Evolutionary conservation across 2,888 invertebrate species (phyloP).

Genomic region (Phengaris alcon): DNA sequence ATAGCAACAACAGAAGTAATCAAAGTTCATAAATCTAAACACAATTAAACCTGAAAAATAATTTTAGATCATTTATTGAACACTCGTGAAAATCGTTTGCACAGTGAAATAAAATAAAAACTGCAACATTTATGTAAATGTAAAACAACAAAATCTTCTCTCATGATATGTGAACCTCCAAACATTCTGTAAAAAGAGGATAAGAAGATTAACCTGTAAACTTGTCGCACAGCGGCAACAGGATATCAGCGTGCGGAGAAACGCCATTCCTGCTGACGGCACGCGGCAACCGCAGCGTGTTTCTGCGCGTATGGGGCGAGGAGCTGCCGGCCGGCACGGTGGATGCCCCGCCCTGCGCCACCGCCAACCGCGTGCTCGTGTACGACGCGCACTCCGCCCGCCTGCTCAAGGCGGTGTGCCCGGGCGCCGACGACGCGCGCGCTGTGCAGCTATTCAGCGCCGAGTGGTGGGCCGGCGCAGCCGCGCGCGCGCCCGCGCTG

Average conservation of each 20-base stretch:
- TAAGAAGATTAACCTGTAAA: too few relatives aligned
- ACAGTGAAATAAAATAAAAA: too few relatives aligned
- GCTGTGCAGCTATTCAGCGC: slow-evolving; percentile 89
- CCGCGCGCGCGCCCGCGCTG: slow-evolving; percentile 81
- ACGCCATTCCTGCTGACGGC: slow-evolving; percentile 90
- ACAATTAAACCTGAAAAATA: too few relatives aligned
- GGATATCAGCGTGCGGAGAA: slow-evolving; percentile 82
- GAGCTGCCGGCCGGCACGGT: slow-evolving; percentile 83
- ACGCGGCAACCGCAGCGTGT: slow-evolving; percentile 88
- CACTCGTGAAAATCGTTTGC: too few relatives aligned
- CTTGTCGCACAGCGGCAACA: slow-evolving; percentile 43
- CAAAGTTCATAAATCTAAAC: too few relatives aligned
- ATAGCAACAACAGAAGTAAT: too few relatives aligned
- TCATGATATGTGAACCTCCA: too few relatives aligned
- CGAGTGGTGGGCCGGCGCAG: slow-evolving; percentile 81
- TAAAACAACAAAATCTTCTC: too few relatives aligned
- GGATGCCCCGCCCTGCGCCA: slow-evolving; percentile 84
- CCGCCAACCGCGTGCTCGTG: slow-evolving; percentile 87
- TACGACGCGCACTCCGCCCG: slow-evolving; percentile 86
- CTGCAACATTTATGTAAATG: too few relatives aligned
- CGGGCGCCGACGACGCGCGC: slow-evolving; percentile 83
- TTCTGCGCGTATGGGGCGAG: slow-evolving; percentile 90
- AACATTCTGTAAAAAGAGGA: too few relatives aligned
- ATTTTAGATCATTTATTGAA: too few relatives aligned
- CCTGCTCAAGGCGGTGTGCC: slow-evolving; percentile 84